These are phyloP conservation scores for Actinostola sp. DNA, from an alignment of 92 coral and sea anemone genomes.

Conservation along the genomic window DNA sequence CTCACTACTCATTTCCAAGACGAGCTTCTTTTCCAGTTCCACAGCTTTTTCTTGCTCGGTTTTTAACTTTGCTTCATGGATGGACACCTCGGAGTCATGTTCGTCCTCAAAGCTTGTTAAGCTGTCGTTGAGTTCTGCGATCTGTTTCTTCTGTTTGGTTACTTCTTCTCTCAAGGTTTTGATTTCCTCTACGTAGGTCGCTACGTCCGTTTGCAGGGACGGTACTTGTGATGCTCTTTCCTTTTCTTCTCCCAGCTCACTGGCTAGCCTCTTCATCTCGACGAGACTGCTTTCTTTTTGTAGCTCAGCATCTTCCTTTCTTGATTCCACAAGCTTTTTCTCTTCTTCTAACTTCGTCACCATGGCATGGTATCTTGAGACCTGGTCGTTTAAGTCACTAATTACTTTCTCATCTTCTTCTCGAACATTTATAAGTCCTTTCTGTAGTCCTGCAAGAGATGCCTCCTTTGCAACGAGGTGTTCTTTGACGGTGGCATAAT, in stretches of 20 bases:
- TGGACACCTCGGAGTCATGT: slow-evolving; percentile 71
- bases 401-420: slow-evolving; percentile 16
- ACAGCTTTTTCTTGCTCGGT: slow-evolving; percentile 81
- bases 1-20: slow-evolving; percentile 80
- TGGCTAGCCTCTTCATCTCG: slow-evolving; percentile 36
- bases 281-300: slow-evolving; percentile 29
- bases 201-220: slow-evolving; percentile 1
- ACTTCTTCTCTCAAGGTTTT: slow-evolving; percentile 52
- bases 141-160: slow-evolving; percentile 63
- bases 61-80: slow-evolving; percentile 61
- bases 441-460: slow-evolving; percentile 34
- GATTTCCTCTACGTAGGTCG: slow-evolving; percentile 31
- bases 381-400: slow-evolving; percentile 4
- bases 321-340: slow-evolving; percentile 10
- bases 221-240: slow-evolving; percentile 11
- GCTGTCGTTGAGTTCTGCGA: slow-evolving; percentile 80
- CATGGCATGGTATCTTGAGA: not conserved
- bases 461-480: slow-evolving; percentile 27
- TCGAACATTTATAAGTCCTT: slow-evolving; percentile 1
- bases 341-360: slow-evolving; percentile 34
- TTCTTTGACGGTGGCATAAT: slow-evolving; percentile 43
- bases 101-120: slow-evolving; percentile 87
- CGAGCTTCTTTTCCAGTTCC: slow-evolving; percentile 79
- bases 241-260: slow-evolving; percentile 54
- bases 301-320: slow-evolving; percentile 29